Conservation (phyloP, 2,797 vertebrate genomes). For the Distichodus sexfasciatus region DNA sequence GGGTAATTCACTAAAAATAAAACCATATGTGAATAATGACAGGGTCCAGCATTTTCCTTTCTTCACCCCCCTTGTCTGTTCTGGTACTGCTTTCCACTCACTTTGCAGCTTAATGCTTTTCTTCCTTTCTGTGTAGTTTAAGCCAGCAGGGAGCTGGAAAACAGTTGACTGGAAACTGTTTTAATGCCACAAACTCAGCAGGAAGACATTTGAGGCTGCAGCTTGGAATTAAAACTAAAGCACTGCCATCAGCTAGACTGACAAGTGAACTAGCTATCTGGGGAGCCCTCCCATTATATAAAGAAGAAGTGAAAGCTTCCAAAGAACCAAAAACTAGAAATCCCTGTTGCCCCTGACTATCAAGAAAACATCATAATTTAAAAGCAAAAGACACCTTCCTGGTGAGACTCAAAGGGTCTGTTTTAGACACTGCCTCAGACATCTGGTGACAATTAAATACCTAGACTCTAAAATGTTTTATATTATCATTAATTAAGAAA, state of each 20-base stretch:
- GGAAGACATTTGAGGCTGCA: constrained; percentile 61
- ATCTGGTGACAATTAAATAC: background rate
- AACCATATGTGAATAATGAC: constrained; percentile 46
- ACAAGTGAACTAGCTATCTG: constrained; percentile 38
- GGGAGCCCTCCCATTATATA: too few species aligned
- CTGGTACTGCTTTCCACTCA: constrained; percentile 5
- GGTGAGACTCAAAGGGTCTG: background rate
- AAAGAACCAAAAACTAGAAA: constrained; percentile 34
- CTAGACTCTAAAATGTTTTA: background rate
- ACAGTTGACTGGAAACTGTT: constrained; percentile 50
- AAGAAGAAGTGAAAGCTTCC: constrained; percentile 6
- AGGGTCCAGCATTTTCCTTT: constrained; percentile 6
- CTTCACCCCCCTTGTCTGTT: background rate
- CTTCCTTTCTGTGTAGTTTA: constrained; percentile 40
- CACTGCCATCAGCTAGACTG: constrained; percentile 33
- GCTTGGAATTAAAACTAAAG: constrained; percentile 47
- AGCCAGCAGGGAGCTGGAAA: constrained; percentile 41
- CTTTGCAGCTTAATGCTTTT: constrained; percentile 37
- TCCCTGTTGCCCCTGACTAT: constrained; percentile 30
- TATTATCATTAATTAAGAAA: background rate
- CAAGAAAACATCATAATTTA: constrained; percentile 6
- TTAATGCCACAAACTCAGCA: constrained; percentile 55
- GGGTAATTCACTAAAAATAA: constrained; percentile 42
- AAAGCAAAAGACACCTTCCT: background rate
- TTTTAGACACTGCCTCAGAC: background rate